Conservation (phyloP, 2,888 invertebrate genomes). For the Cheiracanthium punctorium region DNA sequence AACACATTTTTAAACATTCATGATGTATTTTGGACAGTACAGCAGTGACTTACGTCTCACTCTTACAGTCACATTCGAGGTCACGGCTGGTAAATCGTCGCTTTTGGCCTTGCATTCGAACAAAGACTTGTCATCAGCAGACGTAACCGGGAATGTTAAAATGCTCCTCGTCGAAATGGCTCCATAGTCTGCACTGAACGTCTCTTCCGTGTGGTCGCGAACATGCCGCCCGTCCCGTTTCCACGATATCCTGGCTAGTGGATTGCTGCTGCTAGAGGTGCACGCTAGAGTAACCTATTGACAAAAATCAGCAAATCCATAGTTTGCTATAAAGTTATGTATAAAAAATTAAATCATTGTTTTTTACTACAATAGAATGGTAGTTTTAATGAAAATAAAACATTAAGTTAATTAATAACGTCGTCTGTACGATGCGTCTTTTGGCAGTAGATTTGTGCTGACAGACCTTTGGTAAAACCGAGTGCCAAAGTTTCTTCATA, state of each 20-base stretch:
- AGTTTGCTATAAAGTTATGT: too few species aligned
- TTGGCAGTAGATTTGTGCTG: too few species aligned
- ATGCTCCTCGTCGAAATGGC: conserved; percentile 84
- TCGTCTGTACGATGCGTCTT: too few species aligned
- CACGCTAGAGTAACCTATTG: conserved; percentile 79
- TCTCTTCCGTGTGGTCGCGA: conserved; percentile 81
- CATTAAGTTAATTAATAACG: too few species aligned
- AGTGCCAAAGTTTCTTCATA: too few species aligned
- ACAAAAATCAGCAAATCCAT: too few species aligned
- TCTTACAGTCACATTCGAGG: conserved; percentile 91
- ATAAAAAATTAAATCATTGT: too few species aligned
- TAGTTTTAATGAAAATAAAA: too few species aligned
- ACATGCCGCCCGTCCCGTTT: conserved; percentile 90
- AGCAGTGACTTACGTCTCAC: conserved; percentile 51
- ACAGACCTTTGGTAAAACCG: too few species aligned
- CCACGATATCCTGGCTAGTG: conserved; percentile 90
- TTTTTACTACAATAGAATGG: too few species aligned
- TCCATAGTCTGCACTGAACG: conserved; percentile 81
- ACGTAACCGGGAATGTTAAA: conserved; percentile 63
- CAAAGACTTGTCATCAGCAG: conserved; percentile 88
- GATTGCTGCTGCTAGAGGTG: conserved; percentile 93
- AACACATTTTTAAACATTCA: too few species aligned
- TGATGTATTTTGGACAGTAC: too few species aligned
- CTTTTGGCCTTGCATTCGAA: conserved; percentile 95
- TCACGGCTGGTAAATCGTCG: conserved; percentile 86